A percentile compares a stretch with the other conserved stretches of the same genome.
Conservation (phyloP, 2,113 vertebrate genomes). For the Aythya baeri region DNA sequence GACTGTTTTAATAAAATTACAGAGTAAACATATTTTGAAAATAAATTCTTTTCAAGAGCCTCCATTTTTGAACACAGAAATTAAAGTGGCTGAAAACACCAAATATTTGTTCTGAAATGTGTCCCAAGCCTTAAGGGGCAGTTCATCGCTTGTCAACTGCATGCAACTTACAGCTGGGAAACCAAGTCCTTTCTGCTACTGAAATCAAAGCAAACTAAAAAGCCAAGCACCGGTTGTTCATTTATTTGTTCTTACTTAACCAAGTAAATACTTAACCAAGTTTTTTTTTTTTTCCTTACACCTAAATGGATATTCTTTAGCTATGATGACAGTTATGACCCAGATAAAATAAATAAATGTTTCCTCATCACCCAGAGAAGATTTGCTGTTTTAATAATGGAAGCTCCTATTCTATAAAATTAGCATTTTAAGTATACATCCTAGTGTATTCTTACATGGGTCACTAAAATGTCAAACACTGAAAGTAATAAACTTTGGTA, state of each 20-base stretch:
- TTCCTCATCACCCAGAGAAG: neutral
- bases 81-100: neutral
- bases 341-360: neutral
- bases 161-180: neutral
- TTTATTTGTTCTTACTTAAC: neutral
- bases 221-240: neutral
- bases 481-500: neutral
- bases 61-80: neutral
- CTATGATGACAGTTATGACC: neutral
- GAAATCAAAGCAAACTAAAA: neutral
- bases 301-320: neutral
- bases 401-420: neutral
- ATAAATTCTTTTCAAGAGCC: neutral
- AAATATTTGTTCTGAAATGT: neutral
- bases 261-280: fast-evolving
- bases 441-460: neutral
- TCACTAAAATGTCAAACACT: neutral
- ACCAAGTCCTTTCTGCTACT: neutral
- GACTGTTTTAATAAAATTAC: neutral
- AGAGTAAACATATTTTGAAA: neutral
- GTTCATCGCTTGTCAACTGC: neutral
- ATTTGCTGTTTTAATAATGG: neutral
- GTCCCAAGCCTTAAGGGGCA: neutral
- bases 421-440: neutral
- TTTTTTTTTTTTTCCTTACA: neutral